Conservation (phyloP, 1,140 invertebrate genomes). For the Geopemphigus sp. region DNA sequence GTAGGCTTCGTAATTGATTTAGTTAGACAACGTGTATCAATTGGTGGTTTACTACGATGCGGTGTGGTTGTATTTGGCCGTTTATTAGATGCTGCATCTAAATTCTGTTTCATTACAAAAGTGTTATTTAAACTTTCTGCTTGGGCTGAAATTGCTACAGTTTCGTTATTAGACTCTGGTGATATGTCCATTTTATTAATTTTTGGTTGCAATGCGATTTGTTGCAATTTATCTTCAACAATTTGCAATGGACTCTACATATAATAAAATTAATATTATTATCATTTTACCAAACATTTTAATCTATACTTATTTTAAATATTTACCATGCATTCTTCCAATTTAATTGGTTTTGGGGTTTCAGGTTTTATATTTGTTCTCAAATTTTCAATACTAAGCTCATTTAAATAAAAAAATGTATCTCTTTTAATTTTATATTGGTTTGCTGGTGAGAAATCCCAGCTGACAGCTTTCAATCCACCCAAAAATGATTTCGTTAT, state of each 20-base stretch:
- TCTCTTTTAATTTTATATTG: slow-evolving; percentile 46
- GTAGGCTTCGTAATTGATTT: slow-evolving; percentile 42
- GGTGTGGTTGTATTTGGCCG: slow-evolving; percentile 3
- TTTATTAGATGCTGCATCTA: slow-evolving; percentile 10
- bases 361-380: slow-evolving; percentile 26
- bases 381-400: slow-evolving; percentile 40
- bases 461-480: slow-evolving; percentile 42
- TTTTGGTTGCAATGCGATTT: slow-evolving; percentile 23
- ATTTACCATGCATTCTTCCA: slow-evolving; percentile 27
- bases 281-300: neutral
- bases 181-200: neutral
- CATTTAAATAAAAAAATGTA: slow-evolving; percentile 24
- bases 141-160: slow-evolving; percentile 28
- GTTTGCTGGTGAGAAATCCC: slow-evolving; percentile 43
- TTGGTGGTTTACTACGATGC: slow-evolving; percentile 38
- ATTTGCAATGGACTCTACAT: slow-evolving; percentile 32
- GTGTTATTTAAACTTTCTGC: slow-evolving; percentile 41
- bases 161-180: slow-evolving; percentile 29
- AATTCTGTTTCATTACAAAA: slow-evolving; percentile 39
- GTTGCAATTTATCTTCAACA: slow-evolving; percentile 33
- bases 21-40: slow-evolving; percentile 40
- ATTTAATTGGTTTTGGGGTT: neutral
- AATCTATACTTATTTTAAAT: neutral
- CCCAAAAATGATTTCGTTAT: slow-evolving; percentile 48
- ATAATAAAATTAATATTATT: slow-evolving; percentile 1